Evolutionary conservation across 2,888 invertebrate species (phyloP).

Genomic region (Tenthredo scrophulariae): DNA sequence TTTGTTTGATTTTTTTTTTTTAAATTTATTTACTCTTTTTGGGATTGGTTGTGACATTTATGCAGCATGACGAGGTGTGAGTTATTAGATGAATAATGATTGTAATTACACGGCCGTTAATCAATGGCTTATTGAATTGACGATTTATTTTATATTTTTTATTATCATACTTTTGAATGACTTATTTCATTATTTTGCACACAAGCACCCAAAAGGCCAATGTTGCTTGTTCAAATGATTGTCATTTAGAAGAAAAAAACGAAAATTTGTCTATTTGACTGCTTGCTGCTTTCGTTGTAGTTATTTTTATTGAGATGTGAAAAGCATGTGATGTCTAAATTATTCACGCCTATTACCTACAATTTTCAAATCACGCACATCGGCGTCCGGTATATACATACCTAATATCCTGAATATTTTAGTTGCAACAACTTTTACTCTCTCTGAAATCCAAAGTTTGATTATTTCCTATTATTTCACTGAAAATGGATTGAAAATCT

Average conservation of each 20-base stretch:
- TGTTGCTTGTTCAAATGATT: background rate
- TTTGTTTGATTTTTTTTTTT: conserved; percentile 49
- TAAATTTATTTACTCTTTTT: background rate
- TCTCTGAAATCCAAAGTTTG: background rate
- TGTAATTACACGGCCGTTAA: conserved; percentile 15
- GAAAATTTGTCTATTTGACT: background rate
- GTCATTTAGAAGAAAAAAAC: background rate
- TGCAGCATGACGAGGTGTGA: conserved; percentile 48
- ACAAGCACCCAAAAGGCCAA: background rate
- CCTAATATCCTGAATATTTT: background rate
- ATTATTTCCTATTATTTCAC: background rate
- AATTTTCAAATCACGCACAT: background rate
- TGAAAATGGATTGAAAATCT: background rate
- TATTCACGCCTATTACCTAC: background rate
- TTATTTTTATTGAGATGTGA: conserved; percentile 2
- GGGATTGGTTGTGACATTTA: conserved; percentile 34
- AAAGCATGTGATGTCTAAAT: background rate
- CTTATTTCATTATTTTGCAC: background rate
- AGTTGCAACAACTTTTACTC: background rate
- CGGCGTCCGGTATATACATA: background rate
- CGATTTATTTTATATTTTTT: background rate
- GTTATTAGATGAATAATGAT: conserved; percentile 38
- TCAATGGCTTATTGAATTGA: conserved; percentile 2
- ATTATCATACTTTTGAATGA: background rate
- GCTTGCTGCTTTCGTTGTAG: conserved; percentile 20